Evolutionary conservation across 2,888 invertebrate genomes (phyloP).

Genomic region (Cephus spinipes): DNA sequence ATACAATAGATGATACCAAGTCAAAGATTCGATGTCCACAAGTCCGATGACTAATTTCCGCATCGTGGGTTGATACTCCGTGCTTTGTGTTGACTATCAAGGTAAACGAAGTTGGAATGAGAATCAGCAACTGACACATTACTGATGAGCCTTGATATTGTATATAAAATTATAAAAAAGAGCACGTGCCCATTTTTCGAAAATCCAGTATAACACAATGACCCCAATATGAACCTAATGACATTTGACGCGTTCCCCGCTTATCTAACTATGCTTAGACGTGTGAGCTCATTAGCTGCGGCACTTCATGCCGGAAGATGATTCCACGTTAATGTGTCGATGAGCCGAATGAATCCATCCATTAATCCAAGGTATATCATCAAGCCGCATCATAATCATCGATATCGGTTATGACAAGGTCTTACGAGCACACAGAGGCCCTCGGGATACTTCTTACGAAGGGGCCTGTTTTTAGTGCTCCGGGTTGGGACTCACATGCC

Average conservation of each 20-base stretch:
- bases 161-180: neutral
- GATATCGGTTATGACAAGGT: neutral
- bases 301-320: constrained; percentile 45
- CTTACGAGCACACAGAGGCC: neutral
- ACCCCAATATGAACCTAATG: neutral
- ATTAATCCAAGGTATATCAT: neutral
- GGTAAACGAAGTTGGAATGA: neutral
- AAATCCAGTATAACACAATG: neutral
- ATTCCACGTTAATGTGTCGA: constrained; percentile 12
- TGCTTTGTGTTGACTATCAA: neutral
- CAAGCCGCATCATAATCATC: constrained; percentile 42
- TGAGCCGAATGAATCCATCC: neutral
- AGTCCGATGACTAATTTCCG: constrained; percentile 49
- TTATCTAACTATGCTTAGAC: constrained; percentile 12
- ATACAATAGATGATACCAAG: constrained; percentile 55
- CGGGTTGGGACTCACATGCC: neutral
- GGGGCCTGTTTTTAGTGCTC: neutral
- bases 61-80: constrained; percentile 28
- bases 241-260: neutral
- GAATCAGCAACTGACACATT: neutral
- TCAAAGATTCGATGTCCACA: constrained; percentile 49
- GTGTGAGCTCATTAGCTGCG: constrained; percentile 41
- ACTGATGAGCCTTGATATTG: neutral
- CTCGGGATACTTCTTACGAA: neutral
- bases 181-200: neutral